These are phyloP conservation scores for Scotopteryx bipunctaria DNA, from an alignment of 2,888 invertebrate genomes.

Conservation along the genomic window DNA sequence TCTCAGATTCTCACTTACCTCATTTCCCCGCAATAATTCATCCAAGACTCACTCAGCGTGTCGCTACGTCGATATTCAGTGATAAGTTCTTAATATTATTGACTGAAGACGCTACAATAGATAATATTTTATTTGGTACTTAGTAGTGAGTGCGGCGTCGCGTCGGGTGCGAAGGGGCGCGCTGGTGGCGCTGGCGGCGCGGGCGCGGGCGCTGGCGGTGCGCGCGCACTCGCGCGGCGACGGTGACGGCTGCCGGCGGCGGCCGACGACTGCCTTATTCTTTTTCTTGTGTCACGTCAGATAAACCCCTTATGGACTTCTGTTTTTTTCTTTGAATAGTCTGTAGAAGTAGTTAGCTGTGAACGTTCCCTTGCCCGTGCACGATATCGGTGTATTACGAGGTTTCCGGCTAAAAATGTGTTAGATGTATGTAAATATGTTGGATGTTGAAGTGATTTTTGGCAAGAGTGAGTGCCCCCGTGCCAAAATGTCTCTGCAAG, in stretches of 20 bases:
- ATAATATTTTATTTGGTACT: slow-evolving; percentile 81
- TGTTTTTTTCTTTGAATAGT: background rate
- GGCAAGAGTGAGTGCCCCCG: slow-evolving; percentile 42
- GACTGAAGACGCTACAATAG: slow-evolving; percentile 74
- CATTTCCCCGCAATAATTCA: background rate
- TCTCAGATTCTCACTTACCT: background rate
- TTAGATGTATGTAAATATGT: slow-evolving; percentile 19
- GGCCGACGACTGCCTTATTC: slow-evolving; percentile 24
- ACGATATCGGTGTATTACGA: slow-evolving; percentile 18
- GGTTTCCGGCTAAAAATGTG: slow-evolving; percentile 25
- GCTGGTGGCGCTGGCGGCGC: slow-evolving; percentile 42
- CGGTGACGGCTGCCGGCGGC: too few species aligned
- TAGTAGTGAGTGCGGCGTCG: slow-evolving; percentile 74
- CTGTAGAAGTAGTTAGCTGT: background rate
- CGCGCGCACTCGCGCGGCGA: slow-evolving; percentile 49
- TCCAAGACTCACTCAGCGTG: too few species aligned
- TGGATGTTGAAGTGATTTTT: slow-evolving; percentile 23
- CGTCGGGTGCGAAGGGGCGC: slow-evolving; percentile 45
- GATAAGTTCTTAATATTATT: slow-evolving; percentile 61
- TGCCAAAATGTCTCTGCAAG: slow-evolving; percentile 65
- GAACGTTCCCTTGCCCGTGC: background rate
- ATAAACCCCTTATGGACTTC: background rate
- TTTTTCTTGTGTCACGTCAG: background rate
- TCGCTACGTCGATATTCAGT: slow-evolving; percentile 45
- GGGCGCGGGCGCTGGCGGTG: slow-evolving; percentile 48